A percentile compares a stretch with the other conserved stretches of the same genome.
Evolutionary conservation across 2,888 invertebrate species (phyloP).

Genomic region (Macrosoma leucophasiata): DNA sequence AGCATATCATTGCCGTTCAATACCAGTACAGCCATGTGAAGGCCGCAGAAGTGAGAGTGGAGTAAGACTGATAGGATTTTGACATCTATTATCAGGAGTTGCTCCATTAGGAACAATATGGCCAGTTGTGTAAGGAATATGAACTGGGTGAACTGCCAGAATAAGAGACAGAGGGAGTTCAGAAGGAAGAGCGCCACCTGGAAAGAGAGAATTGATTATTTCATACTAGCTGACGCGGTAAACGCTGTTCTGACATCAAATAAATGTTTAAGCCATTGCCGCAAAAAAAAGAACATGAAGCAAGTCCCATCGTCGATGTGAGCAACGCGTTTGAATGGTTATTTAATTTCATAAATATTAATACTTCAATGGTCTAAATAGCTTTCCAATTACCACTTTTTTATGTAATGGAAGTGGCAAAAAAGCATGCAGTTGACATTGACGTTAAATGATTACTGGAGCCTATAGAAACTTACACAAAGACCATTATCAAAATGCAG

Average conservation of each 20-base stretch:
- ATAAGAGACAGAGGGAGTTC: conserved; percentile 69
- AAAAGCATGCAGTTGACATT: no score
- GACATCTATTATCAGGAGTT: conserved; percentile 67
- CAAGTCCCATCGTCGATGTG: neutral
- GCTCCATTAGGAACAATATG: conserved; percentile 82
- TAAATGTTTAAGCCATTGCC: neutral
- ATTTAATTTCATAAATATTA: no score
- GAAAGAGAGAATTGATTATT: conserved; percentile 26
- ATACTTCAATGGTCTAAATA: no score
- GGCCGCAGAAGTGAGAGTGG: conserved; percentile 59
- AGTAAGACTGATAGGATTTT: conserved; percentile 50
- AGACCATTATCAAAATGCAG: no score
- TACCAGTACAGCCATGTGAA: conserved; percentile 54
- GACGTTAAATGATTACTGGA: no score
- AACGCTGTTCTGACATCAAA: no score
- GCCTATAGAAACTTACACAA: no score
- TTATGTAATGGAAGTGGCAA: no score
- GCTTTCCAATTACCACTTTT: no score
- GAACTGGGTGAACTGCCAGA: conserved; percentile 91
- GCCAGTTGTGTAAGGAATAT: conserved; percentile 85
- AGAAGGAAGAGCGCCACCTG: conserved; percentile 56
- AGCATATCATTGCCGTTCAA: conserved; percentile 67
- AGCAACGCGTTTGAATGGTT: no score
- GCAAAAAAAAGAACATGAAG: neutral
- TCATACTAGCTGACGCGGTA: no score